Evolutionary conservation across 2,113 vertebrate species (phyloP).

Genomic region (Dasyornis broadbenti): DNA sequence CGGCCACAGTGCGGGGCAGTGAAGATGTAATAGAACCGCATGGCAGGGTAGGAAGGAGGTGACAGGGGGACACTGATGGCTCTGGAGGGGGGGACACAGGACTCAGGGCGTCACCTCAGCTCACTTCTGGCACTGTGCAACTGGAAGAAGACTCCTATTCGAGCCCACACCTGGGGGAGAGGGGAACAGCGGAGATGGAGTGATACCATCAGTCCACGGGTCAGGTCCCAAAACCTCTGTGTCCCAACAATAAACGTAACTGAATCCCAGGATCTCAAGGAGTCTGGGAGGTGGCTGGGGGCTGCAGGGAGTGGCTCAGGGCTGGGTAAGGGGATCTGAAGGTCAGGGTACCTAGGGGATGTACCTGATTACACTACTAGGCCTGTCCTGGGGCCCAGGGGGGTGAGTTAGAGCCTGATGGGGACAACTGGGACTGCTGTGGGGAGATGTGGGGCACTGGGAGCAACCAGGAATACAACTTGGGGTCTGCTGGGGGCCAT

Average conservation of each 20-base stretch:
- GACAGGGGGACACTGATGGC: not conserved
- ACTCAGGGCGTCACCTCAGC: not conserved
- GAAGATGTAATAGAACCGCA: not conserved
- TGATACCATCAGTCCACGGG: not conserved
- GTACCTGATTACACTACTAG: not conserved
- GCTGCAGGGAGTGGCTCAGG: fast-evolving
- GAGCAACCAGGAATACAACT: not conserved
- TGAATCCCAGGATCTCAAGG: not conserved
- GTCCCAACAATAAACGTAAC: not conserved
- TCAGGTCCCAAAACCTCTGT: no score
- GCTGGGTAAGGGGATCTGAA: not conserved
- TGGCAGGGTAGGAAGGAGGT: not conserved
- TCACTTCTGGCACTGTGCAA: not conserved
- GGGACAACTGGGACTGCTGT: not conserved
- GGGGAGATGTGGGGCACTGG: not conserved
- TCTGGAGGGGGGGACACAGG: not conserved
- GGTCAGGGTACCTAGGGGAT: not conserved
- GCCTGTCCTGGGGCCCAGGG: no score
- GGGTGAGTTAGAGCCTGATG: not conserved
- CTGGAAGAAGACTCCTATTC: not conserved
- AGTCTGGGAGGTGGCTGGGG: not conserved
- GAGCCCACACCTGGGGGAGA: not conserved
- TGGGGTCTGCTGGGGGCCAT: not conserved
- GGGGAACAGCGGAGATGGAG: not conserved
- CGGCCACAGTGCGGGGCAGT: not conserved